Evolutionary conservation across 2,888 invertebrate species (phyloP), one percentile per base, ranked within the genome.

Genomic region (Ephialtes manifestator): DNA sequence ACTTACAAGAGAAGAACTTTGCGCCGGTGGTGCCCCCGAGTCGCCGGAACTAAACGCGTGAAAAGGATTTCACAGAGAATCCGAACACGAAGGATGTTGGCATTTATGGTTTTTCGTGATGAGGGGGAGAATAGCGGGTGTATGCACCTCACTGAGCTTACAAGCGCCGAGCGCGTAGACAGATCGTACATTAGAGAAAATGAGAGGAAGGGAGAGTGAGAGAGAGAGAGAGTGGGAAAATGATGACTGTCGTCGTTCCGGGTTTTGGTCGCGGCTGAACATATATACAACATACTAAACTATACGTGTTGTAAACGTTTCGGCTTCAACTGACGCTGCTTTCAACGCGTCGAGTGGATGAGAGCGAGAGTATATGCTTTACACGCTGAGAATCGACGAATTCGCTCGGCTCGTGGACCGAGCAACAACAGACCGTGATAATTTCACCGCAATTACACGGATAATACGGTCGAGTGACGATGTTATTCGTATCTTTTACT

Each of bases 61-160:
- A 92, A 93, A 92, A 92, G 92, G 91, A 93, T 93, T 93, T 92
- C 92, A 93, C 90, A 89, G 92, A 88, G 90, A 90, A 90, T 91
- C 88, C 89, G 88, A 89, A 88, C 87, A 86, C 86, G 88, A 89
- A 87, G 84, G 85, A 88, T 88, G 89, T 90, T 91, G 90, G 90
- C 90, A 90, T 89, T 88, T 88, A 90, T 88, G 88, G 88, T 87
- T 83, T 85, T 84, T 84, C 84, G 87, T 68, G 58, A 13, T 39
- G 7, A 13, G 51, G 51, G 51, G 39, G 67, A 13, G 35, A 4
- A 8, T 10, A 35, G 48, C n/a, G 55, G 43, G 46, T n/a, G 15
- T 46, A 51, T 20, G 24, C 24, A 63, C 15, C 51, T 70, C 18
- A 13, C 31, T 4, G 68, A 68, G 20, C 24, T 68, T 70, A 20